Conservation (phyloP, 1,140 invertebrate species). For the Marisa cornuarietis region DNA sequence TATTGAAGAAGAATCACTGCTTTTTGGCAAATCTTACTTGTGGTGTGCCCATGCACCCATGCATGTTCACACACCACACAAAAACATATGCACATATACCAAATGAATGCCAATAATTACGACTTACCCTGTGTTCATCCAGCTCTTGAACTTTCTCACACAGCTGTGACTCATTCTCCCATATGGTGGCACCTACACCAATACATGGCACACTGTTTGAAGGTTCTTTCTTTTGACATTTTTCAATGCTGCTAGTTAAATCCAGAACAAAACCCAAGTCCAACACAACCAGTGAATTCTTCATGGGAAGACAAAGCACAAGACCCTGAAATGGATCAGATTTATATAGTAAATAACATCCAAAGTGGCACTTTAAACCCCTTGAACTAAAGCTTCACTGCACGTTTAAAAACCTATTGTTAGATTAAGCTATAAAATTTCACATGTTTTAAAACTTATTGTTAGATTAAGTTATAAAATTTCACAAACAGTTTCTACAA, state of each 20-base stretch:
- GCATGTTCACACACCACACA: too few species aligned
- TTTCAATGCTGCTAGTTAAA: neutral
- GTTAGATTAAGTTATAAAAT: neutral
- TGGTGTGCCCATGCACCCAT: too few species aligned
- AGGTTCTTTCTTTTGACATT: neutral
- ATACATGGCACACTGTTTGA: conserved; percentile 11
- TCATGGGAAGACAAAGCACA: conserved; percentile 18
- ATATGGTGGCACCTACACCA: conserved; percentile 19
- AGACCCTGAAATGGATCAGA: conserved; percentile 23
- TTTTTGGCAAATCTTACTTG: too few species aligned
- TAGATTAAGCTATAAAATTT: neutral
- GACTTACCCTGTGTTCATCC: conserved; percentile 12
- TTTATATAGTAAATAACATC: neutral
- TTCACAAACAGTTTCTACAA: too few species aligned
- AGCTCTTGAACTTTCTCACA: conserved; percentile 1
- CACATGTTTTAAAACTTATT: neutral
- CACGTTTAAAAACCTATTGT: neutral
- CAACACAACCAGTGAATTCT: conserved; percentile 23
- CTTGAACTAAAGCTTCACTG: neutral
- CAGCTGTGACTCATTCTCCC: conserved; percentile 23
- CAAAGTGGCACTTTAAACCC: neutral
- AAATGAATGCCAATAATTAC: too few species aligned
- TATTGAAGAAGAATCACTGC: too few species aligned
- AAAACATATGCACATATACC: too few species aligned
- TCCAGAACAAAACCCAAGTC: conserved; percentile 29